phyloP scores from a whole-genome alignment of 1,140 invertebrate genomes.

The Pseudoatta argentina region DNA sequence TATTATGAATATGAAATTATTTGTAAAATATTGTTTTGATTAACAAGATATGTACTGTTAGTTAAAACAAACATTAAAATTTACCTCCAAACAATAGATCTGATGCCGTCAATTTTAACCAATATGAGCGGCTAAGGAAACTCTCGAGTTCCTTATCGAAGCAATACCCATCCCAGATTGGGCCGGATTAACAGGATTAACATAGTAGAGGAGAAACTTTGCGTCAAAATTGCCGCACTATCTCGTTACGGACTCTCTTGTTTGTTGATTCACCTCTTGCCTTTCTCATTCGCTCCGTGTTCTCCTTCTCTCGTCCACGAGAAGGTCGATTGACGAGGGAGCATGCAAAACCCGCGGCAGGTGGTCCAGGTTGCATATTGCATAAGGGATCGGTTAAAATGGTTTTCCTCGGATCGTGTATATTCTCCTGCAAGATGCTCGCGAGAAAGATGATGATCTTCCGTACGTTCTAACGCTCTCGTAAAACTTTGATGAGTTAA shows the following conservation, averaged over 20 bases:
- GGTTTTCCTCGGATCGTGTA: neutral
- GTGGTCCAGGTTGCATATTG: constrained; percentile 64
- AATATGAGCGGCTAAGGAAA: constrained; percentile 43
- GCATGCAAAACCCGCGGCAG: constrained; percentile 31
- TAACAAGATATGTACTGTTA: neutral
- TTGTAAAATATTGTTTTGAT: neutral
- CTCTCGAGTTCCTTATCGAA: constrained; percentile 56
- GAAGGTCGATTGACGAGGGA: constrained; percentile 63
- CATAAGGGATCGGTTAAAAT: constrained; percentile 51
- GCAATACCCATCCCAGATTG: constrained; percentile 58
- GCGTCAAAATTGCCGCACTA: constrained; percentile 72
- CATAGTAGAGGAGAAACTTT: constrained; percentile 67
- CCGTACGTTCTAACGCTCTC: constrained; percentile 32
- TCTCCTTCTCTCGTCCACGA: constrained; percentile 12
- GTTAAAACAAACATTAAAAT: constrained; percentile 1
- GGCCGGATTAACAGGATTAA: constrained; percentile 61
- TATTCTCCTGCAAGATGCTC: constrained; percentile 48
- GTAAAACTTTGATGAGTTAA: constrained; percentile 71
- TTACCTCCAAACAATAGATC: constrained; percentile 24
- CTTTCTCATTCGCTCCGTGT: constrained; percentile 18
- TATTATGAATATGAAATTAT: neutral
- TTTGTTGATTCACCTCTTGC: constrained; percentile 67
- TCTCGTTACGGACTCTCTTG: constrained; percentile 72
- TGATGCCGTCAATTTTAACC: constrained; percentile 34
- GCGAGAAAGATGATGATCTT: constrained; percentile 61